phyloP scores from a whole-genome alignment of 1,140 invertebrate genomes.

The Panulirus ornatus region DNA sequence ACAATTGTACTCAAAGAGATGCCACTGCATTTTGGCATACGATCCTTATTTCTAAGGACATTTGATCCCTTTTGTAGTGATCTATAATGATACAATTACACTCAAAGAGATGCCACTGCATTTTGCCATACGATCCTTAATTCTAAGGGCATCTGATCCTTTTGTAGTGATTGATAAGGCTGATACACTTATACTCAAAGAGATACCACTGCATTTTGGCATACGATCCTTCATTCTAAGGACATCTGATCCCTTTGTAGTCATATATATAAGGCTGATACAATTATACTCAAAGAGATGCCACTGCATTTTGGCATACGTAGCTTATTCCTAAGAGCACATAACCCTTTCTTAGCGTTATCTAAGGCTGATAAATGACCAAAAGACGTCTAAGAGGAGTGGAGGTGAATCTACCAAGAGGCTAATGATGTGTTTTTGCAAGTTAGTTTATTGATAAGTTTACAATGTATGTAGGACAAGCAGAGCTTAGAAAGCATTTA shows the following conservation, averaged over 20 bases:
- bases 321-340: slow-evolving; percentile 3
- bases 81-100: too few relatives aligned
- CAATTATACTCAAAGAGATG: neutral
- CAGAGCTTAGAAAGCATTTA: neutral
- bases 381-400: neutral
- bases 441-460: neutral
- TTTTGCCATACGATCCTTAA: too few relatives aligned
- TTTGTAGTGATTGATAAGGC: too few relatives aligned
- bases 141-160: too few relatives aligned
- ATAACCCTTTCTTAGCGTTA: neutral
- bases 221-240: too few relatives aligned
- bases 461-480: neutral
- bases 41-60: neutral
- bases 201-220: too few relatives aligned
- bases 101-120: too few relatives aligned
- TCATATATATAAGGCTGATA: too few relatives aligned
- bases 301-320: neutral
- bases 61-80: neutral
- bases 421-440: neutral
- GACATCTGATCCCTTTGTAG: too few relatives aligned
- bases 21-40: neutral
- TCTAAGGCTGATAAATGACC: neutral
- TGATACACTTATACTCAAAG: too few relatives aligned
- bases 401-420: neutral
- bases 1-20: neutral